phyloP scores from a whole-genome alignment of 2,888 invertebrate species.

The Parelbella ahira region DNA sequence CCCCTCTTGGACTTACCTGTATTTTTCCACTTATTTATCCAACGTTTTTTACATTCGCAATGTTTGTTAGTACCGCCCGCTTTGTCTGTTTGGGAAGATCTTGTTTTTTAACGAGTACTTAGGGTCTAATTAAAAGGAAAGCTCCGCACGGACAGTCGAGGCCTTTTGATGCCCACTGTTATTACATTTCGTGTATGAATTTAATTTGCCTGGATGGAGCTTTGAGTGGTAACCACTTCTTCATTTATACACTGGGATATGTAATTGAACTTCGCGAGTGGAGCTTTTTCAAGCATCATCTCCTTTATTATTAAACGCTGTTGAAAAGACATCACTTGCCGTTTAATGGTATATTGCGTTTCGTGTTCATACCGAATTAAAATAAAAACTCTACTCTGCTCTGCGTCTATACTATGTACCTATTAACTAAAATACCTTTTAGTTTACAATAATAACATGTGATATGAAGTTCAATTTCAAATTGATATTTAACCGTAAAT shows the following conservation, averaged over 20 bases:
- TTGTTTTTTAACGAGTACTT: constrained; percentile 80
- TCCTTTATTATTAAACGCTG: constrained; percentile 25
- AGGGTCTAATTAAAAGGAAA: constrained; percentile 80
- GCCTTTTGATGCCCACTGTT: constrained; percentile 77
- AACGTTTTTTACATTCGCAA: constrained; percentile 75
- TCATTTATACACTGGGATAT: constrained; percentile 42
- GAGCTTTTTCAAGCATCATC: constrained; percentile 37
- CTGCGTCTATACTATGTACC: too few species aligned
- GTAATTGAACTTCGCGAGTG: constrained; percentile 59
- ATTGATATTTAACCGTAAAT: too few species aligned
- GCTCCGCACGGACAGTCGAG: constrained; percentile 71
- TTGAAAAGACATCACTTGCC: constrained; percentile 21
- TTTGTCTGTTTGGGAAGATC: constrained; percentile 77
- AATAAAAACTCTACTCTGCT: too few species aligned
- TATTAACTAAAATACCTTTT: too few species aligned
- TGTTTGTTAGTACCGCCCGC: constrained; percentile 71
- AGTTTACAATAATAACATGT: too few species aligned
- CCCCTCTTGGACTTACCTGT: constrained; percentile 79
- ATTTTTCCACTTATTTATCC: constrained; percentile 81
- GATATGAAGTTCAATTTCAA: too few species aligned
- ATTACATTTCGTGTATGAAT: constrained; percentile 76
- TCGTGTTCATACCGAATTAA: constrained; percentile 2
- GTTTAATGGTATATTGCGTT: constrained; percentile 16
- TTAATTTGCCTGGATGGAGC: constrained; percentile 73
- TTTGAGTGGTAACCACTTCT: constrained; percentile 60